Evolutionary conservation across 1,140 invertebrate genomes (phyloP).

Genomic region (Heliconius nattereri): DNA sequence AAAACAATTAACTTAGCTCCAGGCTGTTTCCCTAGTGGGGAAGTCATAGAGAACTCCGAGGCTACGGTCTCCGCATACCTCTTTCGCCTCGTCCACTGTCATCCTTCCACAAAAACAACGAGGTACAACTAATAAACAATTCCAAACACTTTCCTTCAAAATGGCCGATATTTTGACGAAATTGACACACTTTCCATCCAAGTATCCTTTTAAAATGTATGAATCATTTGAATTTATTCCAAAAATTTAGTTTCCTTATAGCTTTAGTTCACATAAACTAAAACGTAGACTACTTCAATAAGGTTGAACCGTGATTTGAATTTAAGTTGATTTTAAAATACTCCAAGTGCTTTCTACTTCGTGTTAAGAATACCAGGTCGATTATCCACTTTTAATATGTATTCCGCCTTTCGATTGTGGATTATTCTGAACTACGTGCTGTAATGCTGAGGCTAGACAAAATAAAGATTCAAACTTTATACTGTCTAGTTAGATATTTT

Average conservation of each 20-base stretch:
- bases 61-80: too few relatives aligned
- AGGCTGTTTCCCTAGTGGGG: too few relatives aligned
- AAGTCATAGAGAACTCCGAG: background rate
- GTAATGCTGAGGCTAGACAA: background rate
- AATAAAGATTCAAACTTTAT: too few relatives aligned
- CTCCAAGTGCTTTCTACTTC: constrained; percentile 44
- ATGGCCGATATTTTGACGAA: background rate
- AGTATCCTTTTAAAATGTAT: background rate
- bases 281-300: background rate
- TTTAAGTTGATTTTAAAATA: constrained; percentile 34
- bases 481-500: too few relatives aligned
- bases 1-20: too few relatives aligned
- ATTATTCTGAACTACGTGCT: background rate
- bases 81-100: too few relatives aligned
- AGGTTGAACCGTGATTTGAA: constrained; percentile 36
- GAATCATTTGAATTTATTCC: background rate
- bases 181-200: background rate
- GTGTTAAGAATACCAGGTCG: constrained; percentile 46
- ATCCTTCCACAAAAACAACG: background rate
- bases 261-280: background rate
- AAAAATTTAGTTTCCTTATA: background rate
- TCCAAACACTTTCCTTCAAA: background rate
- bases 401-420: constrained; percentile 19
- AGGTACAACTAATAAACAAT: background rate
- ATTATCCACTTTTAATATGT: constrained; percentile 29